Evolutionary conservation across 2,888 invertebrate species (phyloP).

Genomic region (Willowsia nigromaculata): DNA sequence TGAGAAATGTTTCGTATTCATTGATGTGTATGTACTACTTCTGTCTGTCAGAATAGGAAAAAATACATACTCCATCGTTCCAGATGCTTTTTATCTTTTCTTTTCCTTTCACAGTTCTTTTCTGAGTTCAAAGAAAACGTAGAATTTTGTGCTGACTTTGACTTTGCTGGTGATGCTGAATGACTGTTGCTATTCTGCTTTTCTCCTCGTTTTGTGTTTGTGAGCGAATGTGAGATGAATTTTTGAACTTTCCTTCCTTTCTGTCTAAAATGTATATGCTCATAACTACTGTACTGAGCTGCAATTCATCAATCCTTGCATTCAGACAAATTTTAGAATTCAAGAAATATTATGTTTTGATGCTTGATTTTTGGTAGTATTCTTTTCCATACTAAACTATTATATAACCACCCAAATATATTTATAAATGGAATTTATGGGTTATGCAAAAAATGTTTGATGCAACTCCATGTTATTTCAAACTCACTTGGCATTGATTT

Average conservation of each 20-base stretch:
- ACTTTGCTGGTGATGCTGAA: slow-evolving; percentile 13
- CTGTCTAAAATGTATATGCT: neutral
- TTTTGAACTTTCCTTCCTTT: neutral
- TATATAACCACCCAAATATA: neutral
- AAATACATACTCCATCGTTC: slow-evolving; percentile 25
- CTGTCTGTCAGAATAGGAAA: slow-evolving; percentile 33
- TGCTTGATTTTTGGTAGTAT: too few relatives aligned
- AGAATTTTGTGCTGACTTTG: slow-evolving; percentile 40
- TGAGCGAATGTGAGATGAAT: slow-evolving; percentile 45
- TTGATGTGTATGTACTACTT: slow-evolving; percentile 54
- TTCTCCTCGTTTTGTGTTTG: slow-evolving; percentile 5
- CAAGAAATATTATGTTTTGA: too few relatives aligned
- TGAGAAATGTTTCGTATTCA: slow-evolving; percentile 39
- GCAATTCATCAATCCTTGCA: neutral
- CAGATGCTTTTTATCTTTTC: slow-evolving; percentile 38
- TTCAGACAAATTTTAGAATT: neutral
- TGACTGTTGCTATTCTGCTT: slow-evolving; percentile 45
- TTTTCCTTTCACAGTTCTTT: neutral
- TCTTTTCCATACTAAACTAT: neutral
- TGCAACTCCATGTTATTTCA: neutral
- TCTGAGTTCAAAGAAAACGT: slow-evolving; percentile 21
- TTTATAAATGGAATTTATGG: neutral
- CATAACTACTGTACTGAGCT: neutral
- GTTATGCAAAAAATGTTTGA: neutral
- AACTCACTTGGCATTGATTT: neutral